Percentiles rank a stretch among this genome's conserved stretches.
These are phyloP conservation scores for Cirrhinus molitorella DNA, from an alignment of 2,797 vertebrate species.

Conservation along the genomic window DNA sequence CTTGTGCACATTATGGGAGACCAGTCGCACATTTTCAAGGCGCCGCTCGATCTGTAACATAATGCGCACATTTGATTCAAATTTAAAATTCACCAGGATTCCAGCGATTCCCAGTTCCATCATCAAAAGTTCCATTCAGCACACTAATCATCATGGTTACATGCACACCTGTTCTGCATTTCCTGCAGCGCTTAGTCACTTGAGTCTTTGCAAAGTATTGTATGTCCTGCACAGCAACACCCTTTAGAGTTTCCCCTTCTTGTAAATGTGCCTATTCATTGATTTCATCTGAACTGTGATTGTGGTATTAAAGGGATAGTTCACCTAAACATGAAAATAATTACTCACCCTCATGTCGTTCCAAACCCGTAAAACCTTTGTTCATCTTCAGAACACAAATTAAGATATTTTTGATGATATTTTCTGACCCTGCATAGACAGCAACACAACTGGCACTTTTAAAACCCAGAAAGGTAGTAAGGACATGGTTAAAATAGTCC, in stretches of 20 bases:
- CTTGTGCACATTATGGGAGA: conserved; percentile 93
- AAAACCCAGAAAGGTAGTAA: too few relatives aligned
- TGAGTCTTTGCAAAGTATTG: neutral
- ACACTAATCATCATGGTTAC: neutral
- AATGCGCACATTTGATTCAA: neutral
- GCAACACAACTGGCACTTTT: too few relatives aligned
- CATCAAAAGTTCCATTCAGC: neutral
- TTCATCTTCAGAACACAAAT: too few relatives aligned
- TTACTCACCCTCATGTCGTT: too few relatives aligned
- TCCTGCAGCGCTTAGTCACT: neutral
- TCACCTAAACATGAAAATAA: too few relatives aligned
- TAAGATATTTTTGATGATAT: too few relatives aligned
- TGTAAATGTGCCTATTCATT: conserved; percentile 4
- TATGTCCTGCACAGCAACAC: neutral
- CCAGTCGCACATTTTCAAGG: conserved; percentile 87
- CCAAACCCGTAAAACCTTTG: too few relatives aligned
- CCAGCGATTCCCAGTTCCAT: neutral
- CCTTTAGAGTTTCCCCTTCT: conserved; percentile 18
- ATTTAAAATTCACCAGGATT: neutral
- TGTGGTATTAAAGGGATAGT: neutral
- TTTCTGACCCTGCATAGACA: too few relatives aligned
- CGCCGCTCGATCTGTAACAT: conserved; percentile 88
- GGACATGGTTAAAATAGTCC: too few relatives aligned
- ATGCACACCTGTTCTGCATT: conserved; percentile 17
- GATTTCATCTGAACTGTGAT: neutral